Evolutionary conservation across 2,797 vertebrate species (phyloP).

Genomic region (Margarornis squamiger): DNA sequence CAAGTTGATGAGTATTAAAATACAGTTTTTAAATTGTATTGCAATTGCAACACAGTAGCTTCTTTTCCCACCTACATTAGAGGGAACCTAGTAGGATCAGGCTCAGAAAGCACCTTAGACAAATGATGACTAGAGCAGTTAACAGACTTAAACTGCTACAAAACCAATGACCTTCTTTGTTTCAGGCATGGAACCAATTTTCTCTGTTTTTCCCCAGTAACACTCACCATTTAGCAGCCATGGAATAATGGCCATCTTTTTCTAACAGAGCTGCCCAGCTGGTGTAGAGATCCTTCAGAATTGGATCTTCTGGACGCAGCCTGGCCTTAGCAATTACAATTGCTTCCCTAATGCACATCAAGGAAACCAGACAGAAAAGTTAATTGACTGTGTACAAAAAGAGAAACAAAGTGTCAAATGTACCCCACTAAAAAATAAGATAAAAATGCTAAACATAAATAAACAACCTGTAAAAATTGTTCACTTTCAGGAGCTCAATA

Average conservation of each 20-base stretch:
- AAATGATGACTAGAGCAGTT: not conserved
- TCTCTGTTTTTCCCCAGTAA: not conserved
- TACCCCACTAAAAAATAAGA: not conserved
- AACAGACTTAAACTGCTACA: not conserved
- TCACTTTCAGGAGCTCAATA: constrained; percentile 85
- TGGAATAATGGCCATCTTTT: constrained; percentile 91
- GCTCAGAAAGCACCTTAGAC: not conserved
- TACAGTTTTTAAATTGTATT: not conserved
- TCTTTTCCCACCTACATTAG: not conserved
- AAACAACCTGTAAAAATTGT: constrained; percentile 88
- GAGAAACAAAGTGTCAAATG: not conserved
- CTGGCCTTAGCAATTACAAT: constrained; percentile 89
- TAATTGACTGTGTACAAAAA: not conserved
- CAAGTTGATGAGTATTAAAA: not conserved
- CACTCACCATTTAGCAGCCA: constrained; percentile 92
- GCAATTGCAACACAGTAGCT: not conserved
- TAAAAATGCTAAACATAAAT: not conserved
- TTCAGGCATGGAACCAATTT: not conserved
- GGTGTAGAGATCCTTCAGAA: constrained; percentile 87
- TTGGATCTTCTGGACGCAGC: constrained; percentile 85
- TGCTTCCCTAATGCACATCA: constrained; percentile 84
- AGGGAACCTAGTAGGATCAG: not conserved
- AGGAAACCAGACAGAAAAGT: not conserved
- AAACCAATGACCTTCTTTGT: not conserved
- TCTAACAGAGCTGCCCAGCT: constrained; percentile 90